Base-by-base conservation (phyloP, 2,888 invertebrate genomes). In the Spialia ferax region DNA sequence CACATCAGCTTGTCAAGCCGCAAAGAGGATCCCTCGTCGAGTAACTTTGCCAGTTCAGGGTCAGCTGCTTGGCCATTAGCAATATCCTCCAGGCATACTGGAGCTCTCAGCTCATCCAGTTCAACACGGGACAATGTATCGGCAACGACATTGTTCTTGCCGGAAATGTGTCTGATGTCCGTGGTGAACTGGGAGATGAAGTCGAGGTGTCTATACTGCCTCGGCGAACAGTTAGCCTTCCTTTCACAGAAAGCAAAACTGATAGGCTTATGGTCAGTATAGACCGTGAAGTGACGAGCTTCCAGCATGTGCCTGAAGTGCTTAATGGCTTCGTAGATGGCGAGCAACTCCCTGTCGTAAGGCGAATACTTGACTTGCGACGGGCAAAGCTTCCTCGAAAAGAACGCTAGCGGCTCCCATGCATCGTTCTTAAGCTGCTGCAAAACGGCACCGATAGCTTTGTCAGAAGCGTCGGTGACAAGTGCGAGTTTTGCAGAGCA, bases 101-200 rank as follows among this genome's bases (percentile, higher is more conserved):
- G 1, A 68, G 69, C 2, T 75, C 70, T 50, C 62, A 48, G 32
- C 23, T 29, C 48, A 42, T 59, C 6, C 38, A 38, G 38, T 38
- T 38, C 57, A 13, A 77, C 56, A n/a, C 79, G 71, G 13, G 73
- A 80, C 20, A 81, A 67, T 2, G 76, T 69, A 66, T 82, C 83
- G 3, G 79, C 79, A 0, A 79, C 75, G 0, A 74, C 59, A 56
- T 83, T 81, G n/a, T 74, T 71, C 15, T 66, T 32, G 1, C 81
- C 79, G 1, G 71, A 6, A 85, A 45, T 45, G 45, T 45, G 45
- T 18, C 45, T 45, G n/a, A 45, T 45, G 45, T 45, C 45, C 15
- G 45, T 45, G 45, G 45, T 45, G 45, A 45, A 45, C 45, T 45
- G 45, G 4, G 45, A n/a, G 10, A 45, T 35, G 35, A 35, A 35